Evolutionary conservation across 2,888 invertebrate species (phyloP), one percentile per base, ranked within the genome.

Genomic region (Iphiclides podalirius): DNA sequence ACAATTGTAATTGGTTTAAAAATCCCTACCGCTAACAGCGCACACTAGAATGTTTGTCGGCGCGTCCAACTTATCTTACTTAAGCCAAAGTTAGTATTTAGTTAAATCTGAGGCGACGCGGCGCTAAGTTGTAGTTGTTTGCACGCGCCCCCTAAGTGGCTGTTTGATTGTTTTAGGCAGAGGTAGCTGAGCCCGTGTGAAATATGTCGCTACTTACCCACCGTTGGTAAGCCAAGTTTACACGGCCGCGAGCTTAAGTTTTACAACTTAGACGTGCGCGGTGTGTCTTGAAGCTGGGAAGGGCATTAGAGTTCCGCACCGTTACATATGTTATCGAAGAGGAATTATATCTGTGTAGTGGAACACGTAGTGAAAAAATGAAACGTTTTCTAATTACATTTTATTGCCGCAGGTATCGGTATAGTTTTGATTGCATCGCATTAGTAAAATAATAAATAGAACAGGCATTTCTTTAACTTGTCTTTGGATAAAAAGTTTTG

Each of bases 111-210:
- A 82, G 38, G 70, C 72, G 64, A 58, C 57, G 57, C 62, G 54
- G 58, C 64, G 69, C 68, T 70, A 72, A 70, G 61, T 70, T 74
- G 67, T 66, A 63, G 63, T 63, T 75, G 71, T 73, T 67, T 69
- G 63, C 60, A 54, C 63, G 55, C 56, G 60, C 62, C 67, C 70
- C 69, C 68, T 67, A 70, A 79, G 80, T 78, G 76, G 75, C 54
- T 78, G 75, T 82, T 81, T 85, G 82, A 85, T 85, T 86, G 85
- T 84, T 84, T 84, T 83, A 86, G 84, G 83, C 82, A 70, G 81
- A 82, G 84, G 81, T 82, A 81, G 70, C 64, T 75, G 71, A 81
- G 82, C 80, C 75, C 62, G 62, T 64, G 73, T 87, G 85, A 87
- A 83, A 85, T 87, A 86, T 86, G 83, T 79, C 75, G 71, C 73